Conservation (phyloP, 2,888 invertebrate genomes). For the Aspidiotus destructor region DNA sequence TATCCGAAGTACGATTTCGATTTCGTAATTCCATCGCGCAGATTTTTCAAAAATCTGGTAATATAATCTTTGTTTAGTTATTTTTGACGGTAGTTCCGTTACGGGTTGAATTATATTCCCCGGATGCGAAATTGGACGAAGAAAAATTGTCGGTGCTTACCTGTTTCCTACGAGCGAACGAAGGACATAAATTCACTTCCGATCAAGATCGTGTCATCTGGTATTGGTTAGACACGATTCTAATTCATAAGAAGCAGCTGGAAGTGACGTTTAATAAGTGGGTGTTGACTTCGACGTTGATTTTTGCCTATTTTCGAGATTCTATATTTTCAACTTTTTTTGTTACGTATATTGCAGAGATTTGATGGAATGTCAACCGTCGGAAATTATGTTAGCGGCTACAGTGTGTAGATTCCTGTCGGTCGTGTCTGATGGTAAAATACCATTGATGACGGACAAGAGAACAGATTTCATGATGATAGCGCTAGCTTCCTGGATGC, state of each 20-base stretch:
- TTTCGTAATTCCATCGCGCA: background rate
- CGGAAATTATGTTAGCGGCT: constrained; percentile 26
- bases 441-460: constrained; percentile 23
- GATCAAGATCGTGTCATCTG: constrained; percentile 30
- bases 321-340: background rate
- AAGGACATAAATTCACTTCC: constrained; percentile 13
- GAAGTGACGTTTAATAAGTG: constrained; percentile 25
- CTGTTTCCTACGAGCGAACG: constrained; percentile 18
- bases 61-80: constrained; percentile 1
- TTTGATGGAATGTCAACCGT: constrained; percentile 26
- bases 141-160: constrained; percentile 23
- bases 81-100: constrained; percentile 18
- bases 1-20: constrained; percentile 13
- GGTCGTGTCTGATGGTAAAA: constrained; percentile 20
- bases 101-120: constrained; percentile 20
- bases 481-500: constrained; percentile 57
- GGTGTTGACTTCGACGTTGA: background rate
- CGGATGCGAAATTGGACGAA: constrained; percentile 24
- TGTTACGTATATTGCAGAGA: too few species aligned
- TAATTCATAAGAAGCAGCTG: constrained; percentile 27
- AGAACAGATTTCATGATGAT: constrained; percentile 59
- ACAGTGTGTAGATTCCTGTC: constrained; percentile 30
- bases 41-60: background rate
- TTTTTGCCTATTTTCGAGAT: background rate
- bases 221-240: constrained; percentile 28